Conservation (phyloP, 1,140 invertebrate genomes). For the Anastrepha ludens region DNA sequence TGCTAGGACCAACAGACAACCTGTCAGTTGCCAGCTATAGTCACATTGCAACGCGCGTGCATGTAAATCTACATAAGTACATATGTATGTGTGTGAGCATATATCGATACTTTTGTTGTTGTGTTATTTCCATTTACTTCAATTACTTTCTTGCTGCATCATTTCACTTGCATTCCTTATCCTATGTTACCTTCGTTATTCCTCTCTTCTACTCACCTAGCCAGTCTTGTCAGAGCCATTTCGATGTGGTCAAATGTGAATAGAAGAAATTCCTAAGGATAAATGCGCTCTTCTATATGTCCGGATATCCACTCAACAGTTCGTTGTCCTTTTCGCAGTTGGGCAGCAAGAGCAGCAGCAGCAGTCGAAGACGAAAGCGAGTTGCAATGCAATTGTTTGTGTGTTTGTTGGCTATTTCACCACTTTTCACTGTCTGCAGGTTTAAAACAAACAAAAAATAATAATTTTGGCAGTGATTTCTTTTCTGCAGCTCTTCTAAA, state of each 20-base stretch:
- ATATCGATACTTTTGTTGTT: too few species aligned
- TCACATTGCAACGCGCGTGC: too few species aligned
- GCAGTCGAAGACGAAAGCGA: neutral
- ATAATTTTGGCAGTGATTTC: conserved; percentile 2
- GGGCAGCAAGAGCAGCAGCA: neutral
- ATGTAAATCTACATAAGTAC: too few species aligned
- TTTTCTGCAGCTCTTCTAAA: neutral
- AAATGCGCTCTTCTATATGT: neutral
- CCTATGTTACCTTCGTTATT: too few species aligned
- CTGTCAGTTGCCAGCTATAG: too few species aligned
- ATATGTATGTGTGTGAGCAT: too few species aligned
- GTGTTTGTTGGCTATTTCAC: neutral
- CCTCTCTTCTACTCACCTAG: conserved; percentile 64
- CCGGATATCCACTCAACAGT: neutral
- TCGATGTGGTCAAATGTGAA: conserved; percentile 56
- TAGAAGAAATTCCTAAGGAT: neutral
- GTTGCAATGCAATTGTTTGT: neutral
- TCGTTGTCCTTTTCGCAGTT: conserved; percentile 33
- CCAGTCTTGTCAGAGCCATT: conserved; percentile 71
- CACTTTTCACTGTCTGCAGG: neutral
- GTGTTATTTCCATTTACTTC: too few species aligned
- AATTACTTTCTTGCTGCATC: too few species aligned
- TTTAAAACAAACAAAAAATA: neutral
- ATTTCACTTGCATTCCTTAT: too few species aligned
- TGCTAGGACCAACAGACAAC: too few species aligned